Base-by-base conservation (phyloP, 2,888 invertebrate genomes). In the Tenthredo mesomela region DNA sequence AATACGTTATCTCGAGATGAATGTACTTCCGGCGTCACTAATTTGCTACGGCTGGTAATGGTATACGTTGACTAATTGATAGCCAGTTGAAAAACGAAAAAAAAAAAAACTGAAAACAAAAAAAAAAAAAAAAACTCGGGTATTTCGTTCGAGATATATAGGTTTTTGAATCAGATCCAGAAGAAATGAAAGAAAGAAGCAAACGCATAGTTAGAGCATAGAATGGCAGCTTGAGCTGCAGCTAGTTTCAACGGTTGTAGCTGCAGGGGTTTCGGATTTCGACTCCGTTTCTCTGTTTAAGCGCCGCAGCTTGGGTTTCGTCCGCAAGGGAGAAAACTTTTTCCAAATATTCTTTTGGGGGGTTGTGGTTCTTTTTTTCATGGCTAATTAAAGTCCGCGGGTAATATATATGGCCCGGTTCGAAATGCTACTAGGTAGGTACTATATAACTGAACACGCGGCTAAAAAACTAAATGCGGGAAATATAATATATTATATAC, bases 41-140 rank as follows among this genome's bases (percentile, higher is more conserved):
- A 80, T 80, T 80, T 80, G 80, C 80, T 80, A 61, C 80, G 80
- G 40, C 50, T 21, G 61, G 80, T 80, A 80, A 80, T 40, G 80
- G 80, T 80, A 80, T 67, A 25, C 80, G 80, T 80, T 80, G 80
- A 80, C 80, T 80, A 80, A 80, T 80, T 80, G 80, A 80, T 80
- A 40, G 80, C 61, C 40, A 6, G 37, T 50, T 58, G 18, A 18
- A 29, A 50, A 77, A 29, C 9, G 18, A 29, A 29, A 5, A 5
- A 58, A 78, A 37, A 33, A 9, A n/a, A n/a, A n/a, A n/a, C n/a
- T n/a, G n/a, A n/a, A n/a, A 37, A 58, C 18, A 18, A 58, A n/a
- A 78, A 37, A n/a, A 18, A 7, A 18, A 18, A 33, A 33, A 47
- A 6, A 61, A 37, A 12, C 58, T 18, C 5, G 80, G 80, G 80